These are phyloP conservation scores for Chrysomela aeneicollis DNA, from an alignment of 2,888 invertebrate species.

Conservation along the genomic window DNA sequence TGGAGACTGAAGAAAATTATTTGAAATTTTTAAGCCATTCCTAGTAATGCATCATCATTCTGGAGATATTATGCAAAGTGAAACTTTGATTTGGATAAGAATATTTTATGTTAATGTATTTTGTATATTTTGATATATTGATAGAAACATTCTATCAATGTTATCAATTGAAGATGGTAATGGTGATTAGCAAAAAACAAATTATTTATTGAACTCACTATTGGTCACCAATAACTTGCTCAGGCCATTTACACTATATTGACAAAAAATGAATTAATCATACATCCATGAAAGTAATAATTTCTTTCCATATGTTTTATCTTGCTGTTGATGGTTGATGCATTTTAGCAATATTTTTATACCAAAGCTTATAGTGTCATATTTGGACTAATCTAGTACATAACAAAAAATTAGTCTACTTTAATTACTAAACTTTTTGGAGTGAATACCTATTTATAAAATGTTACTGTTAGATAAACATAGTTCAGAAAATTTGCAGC, in stretches of 20 bases:
- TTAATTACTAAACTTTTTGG: too few species aligned
- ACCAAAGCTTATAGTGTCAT: slow-evolving; percentile 24
- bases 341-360: slow-evolving; percentile 22
- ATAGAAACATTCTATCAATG: too few species aligned
- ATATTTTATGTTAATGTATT: too few species aligned
- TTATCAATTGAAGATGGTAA: background rate
- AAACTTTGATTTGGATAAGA: background rate
- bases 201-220: too few species aligned
- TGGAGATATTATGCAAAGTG: too few species aligned
- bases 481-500: background rate
- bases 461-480: background rate
- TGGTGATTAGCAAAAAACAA: background rate
- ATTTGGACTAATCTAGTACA: background rate
- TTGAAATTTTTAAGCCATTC: background rate
- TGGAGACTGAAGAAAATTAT: too few species aligned
- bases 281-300: too few species aligned
- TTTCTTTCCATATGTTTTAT: background rate
- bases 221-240: too few species aligned
- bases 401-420: background rate
- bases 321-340: background rate
- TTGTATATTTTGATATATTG: too few species aligned
- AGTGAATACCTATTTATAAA: background rate
- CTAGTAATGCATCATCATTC: background rate
- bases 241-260: too few species aligned
- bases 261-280: too few species aligned